Base-by-base conservation (phyloP, 2,113 vertebrate species). In the Gallinago media region DNA sequence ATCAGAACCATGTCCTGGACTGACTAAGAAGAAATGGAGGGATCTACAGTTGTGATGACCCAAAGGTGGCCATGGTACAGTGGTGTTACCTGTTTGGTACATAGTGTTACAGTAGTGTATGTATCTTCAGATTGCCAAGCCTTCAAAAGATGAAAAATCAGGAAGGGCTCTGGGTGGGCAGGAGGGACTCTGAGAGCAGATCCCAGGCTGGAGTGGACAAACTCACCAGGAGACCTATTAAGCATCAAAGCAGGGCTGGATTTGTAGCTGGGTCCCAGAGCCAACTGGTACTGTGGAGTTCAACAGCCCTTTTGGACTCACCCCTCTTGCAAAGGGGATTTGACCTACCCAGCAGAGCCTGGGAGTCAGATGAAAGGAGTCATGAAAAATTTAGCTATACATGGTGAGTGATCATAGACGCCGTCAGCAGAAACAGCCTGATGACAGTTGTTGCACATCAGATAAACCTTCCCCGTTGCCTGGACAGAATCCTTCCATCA, bases 1-100 rank as follows among this genome's bases (percentile, higher is more conserved):
- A 13, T 3, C 26, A 50, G 86, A 15, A n/a, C 11, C 9, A 9
- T 25, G 31, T 36, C 46, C 26, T 70, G 36, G 32, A 7, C 49
- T 71, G 56, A 65, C 12, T 32, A 32, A 66, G 22, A 46, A 72
- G 58, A 59, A 71, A 76, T 2, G 13, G 50, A 66, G 25, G 15
- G 9, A 21, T 36, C 34, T 46, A 10, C 0, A 0, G 15, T 16
- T 63, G 54, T 75, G 49, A 22, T 38, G 19, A 54, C 5, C 7
- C 23, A 56, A 21, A 12, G 15, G 8, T 34, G 25, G 10, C 40
- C 52, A 10, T 22, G 36, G 59, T 23, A 65, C 25, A 17, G 9
- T 26, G 49, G 29, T 78, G 46, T 36, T 34, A 66, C 46, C 20
- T 47, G 46, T 47, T 20, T 22, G 20, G 46, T 47, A 47, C 20